Base-by-base conservation (phyloP, 1,140 invertebrate species). In the Orius insidiosus region DNA sequence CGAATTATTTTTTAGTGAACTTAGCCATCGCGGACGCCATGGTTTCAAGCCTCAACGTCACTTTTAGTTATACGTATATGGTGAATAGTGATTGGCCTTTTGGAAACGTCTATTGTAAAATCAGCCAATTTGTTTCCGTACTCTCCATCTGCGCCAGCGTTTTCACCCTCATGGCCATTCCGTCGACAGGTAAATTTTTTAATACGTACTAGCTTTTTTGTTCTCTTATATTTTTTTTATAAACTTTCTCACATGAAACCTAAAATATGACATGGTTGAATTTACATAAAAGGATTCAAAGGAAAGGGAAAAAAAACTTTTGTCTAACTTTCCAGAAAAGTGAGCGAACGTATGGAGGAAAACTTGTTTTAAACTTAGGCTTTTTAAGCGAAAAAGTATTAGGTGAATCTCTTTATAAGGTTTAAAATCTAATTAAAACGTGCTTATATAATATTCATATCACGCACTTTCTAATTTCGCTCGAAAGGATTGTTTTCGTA, bases 81-180 rank as follows among this genome's bases (percentile, higher is more conserved):
- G 64, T 95, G 53, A 78, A 85, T 58, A 74, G 74, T 10, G 75
- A 92, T 63, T 98, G 93, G 93, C 86, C 85, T 5, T 98, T 95
- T 56, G 92, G 90, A 0, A 72, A 74, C 38, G 65, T 83, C 46
- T 94, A 93, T 63, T 97, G 92, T 73, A 94, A 93, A 67, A 79
- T 96, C 54, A 80, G 78, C 50, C 86, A 90, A 63, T 97, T 94
- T 65, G 80, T 94, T 33, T 80, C 88, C 0, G 78, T 88, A 1
- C 71, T 93, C 24, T 89, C 88, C 37, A 86, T 96, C 51, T 81
- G 80, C 46, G 89, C 86, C 1, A 90, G 85, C 33, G 89, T 96
- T 18, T 92, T 95, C 63, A 96, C 92, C 0, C 71, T 97, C 34
- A 88, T 94, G 80, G 88, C 90, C 46, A 94, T 96, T 88, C 88